A percentile compares a stretch with the other conserved stretches of the same genome.
These are phyloP conservation scores for Bugulina stolonifera DNA, from an alignment of 2,888 invertebrate genomes.

Conservation along the genomic window DNA sequence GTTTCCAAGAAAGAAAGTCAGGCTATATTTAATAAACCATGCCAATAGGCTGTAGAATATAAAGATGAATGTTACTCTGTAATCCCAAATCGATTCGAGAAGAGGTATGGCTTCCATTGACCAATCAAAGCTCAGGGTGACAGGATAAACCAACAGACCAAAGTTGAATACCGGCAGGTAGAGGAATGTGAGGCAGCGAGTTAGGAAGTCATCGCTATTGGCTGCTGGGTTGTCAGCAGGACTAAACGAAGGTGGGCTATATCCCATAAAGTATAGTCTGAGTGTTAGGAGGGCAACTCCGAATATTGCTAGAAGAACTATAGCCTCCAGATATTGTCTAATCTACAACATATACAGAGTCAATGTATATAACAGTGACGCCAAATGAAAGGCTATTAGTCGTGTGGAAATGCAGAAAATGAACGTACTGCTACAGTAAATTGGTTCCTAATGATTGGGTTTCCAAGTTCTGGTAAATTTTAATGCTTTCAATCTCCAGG, in stretches of 20 bases:
- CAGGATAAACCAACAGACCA: constrained; percentile 77
- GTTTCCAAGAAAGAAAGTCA: not conserved
- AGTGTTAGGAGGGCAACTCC: constrained; percentile 67
- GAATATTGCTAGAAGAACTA: constrained; percentile 59
- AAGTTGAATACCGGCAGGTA: constrained; percentile 88
- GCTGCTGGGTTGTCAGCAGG: constrained; percentile 93
- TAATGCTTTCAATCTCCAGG: too few relatives aligned
- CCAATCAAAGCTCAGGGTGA: constrained; percentile 92
- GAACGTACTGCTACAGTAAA: too few relatives aligned
- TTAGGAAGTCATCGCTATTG: constrained; percentile 72
- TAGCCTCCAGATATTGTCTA: constrained; percentile 40
- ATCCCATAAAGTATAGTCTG: constrained; percentile 69
- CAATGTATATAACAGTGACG: too few relatives aligned
- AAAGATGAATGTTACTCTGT: constrained; percentile 69
- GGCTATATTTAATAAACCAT: not conserved
- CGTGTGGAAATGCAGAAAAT: too few relatives aligned
- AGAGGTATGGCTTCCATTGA: constrained; percentile 94
- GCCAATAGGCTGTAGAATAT: constrained; percentile 63
- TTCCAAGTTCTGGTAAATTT: too few relatives aligned
- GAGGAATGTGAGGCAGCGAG: constrained; percentile 80
- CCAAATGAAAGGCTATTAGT: too few relatives aligned
- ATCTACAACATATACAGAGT: not conserved
- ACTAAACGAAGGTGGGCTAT: constrained; percentile 73
- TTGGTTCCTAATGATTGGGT: too few relatives aligned
- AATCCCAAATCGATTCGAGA: constrained; percentile 70